Evolutionary conservation across 1,140 invertebrate genomes (phyloP).

Genomic region (Drosophila pseudoobscura): DNA sequence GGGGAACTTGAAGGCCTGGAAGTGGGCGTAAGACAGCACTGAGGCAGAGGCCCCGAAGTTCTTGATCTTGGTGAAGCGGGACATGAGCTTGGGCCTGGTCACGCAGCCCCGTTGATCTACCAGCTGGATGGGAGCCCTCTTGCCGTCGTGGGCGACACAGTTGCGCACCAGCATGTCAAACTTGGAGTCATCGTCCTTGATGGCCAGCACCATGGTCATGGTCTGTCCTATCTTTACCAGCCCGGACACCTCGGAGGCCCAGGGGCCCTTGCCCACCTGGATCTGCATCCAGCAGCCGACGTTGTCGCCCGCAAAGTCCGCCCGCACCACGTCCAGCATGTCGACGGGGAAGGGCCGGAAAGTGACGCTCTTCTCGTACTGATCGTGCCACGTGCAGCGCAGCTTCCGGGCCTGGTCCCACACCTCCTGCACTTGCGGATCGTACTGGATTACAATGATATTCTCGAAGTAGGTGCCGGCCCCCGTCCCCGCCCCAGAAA

Average conservation of each 20-base stretch:
- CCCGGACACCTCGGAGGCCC: slow-evolving; percentile 97
- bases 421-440: slow-evolving; percentile 97
- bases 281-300: slow-evolving; percentile 98
- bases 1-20: slow-evolving; percentile 98
- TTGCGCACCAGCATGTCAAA: slow-evolving; percentile 98
- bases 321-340: slow-evolving; percentile 96
- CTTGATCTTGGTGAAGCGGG: slow-evolving; percentile 96
- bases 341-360: slow-evolving; percentile 97
- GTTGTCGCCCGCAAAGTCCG: slow-evolving; percentile 97
- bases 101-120: slow-evolving; percentile 97
- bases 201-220: slow-evolving; percentile 98
- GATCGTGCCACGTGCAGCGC: slow-evolving; percentile 97
- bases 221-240: slow-evolving; percentile 97
- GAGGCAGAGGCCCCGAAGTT: slow-evolving; percentile 96
- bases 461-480: slow-evolving; percentile 97
- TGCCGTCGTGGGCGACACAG: slow-evolving; percentile 97
- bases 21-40: slow-evolving; percentile 95
- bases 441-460: slow-evolving; percentile 96
- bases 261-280: slow-evolving; percentile 96
- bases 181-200: slow-evolving; percentile 97
- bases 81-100: slow-evolving; percentile 95
- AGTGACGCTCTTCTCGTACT: slow-evolving; percentile 97
- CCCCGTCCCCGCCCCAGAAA: slow-evolving; percentile 85
- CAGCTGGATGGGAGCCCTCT: slow-evolving; percentile 96
- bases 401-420: slow-evolving; percentile 97